Conservation (phyloP, 2,797 vertebrate genomes). For the Labeo calbasu region DNA sequence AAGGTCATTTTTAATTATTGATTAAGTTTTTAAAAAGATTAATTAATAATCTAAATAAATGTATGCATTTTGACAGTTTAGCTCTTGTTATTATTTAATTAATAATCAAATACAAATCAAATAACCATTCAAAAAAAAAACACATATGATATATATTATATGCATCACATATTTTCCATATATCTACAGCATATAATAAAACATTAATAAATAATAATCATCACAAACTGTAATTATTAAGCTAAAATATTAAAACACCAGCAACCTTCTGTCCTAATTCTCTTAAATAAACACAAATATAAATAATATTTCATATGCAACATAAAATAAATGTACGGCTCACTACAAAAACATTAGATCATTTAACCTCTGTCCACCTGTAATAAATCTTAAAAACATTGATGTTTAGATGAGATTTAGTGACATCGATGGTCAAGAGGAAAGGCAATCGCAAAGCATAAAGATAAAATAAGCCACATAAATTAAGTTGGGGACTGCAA, state of each 20-base stretch:
- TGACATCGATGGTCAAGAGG: slow-evolving; percentile 20
- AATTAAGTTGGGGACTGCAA: slow-evolving; percentile 21
- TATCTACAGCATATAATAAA: no score
- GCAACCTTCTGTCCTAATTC: not conserved
- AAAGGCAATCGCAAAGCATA: slow-evolving; percentile 2
- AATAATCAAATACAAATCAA: not conserved
- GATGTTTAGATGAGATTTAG: not conserved
- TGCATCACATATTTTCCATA: no score
- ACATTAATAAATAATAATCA: not conserved
- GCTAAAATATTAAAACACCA: not conserved
- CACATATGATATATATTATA: no score
- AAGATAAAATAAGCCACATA: slow-evolving; percentile 8
- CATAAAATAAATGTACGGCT: not conserved
- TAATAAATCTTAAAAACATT: not conserved
- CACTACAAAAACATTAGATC: not conserved
- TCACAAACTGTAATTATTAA: not conserved
- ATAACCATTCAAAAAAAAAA: not conserved
- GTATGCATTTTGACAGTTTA: not conserved
- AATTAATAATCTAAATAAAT: not conserved
- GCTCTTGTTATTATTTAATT: not conserved
- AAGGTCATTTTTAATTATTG: not conserved
- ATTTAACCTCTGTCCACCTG: slow-evolving; percentile 11
- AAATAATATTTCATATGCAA: not conserved
- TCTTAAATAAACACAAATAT: not conserved
- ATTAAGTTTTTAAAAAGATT: not conserved